phyloP scores from a whole-genome alignment of 1,140 invertebrate genomes.

The Chymomyza costata region DNA sequence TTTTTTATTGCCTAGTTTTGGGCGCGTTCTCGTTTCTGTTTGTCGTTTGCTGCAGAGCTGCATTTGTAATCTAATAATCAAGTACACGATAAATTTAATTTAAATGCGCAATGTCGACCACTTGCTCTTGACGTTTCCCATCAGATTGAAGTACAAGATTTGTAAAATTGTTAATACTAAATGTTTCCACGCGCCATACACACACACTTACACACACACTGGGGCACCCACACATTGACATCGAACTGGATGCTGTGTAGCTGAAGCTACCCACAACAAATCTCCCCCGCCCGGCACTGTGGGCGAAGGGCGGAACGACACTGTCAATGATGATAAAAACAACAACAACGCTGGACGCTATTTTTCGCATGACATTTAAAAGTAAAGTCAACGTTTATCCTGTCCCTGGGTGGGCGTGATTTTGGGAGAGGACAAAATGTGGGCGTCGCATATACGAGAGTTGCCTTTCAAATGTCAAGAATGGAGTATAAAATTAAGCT shows the following conservation, averaged over 20 bases:
- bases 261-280: too few species aligned
- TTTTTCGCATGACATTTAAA: slow-evolving; percentile 57
- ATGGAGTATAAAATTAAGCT: too few species aligned
- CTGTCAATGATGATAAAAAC: slow-evolving; percentile 34
- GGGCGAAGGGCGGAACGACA: too few species aligned
- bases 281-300: too few species aligned
- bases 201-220: slow-evolving; percentile 3
- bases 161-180: slow-evolving; percentile 48
- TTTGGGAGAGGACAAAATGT: slow-evolving; percentile 13
- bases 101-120: slow-evolving; percentile 38
- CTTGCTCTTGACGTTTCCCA: too few species aligned
- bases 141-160: too few species aligned
- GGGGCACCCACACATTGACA: not conserved
- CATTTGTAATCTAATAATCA: slow-evolving; percentile 38
- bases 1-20: too few species aligned
- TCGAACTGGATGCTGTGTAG: too few species aligned
- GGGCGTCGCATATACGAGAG: slow-evolving; percentile 46
- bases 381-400: slow-evolving; percentile 60
- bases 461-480: too few species aligned
- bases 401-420: slow-evolving; percentile 8
- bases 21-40: too few species aligned
- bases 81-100: slow-evolving; percentile 34
- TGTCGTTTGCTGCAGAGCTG: slow-evolving; percentile 13
- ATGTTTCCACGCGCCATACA: not conserved
- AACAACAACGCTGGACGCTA: too few species aligned